A percentile compares a stretch with the other conserved stretches of the same genome.
phyloP scores from a whole-genome alignment of 2,888 invertebrate genomes.

The Pachydiplax longipennis region DNA sequence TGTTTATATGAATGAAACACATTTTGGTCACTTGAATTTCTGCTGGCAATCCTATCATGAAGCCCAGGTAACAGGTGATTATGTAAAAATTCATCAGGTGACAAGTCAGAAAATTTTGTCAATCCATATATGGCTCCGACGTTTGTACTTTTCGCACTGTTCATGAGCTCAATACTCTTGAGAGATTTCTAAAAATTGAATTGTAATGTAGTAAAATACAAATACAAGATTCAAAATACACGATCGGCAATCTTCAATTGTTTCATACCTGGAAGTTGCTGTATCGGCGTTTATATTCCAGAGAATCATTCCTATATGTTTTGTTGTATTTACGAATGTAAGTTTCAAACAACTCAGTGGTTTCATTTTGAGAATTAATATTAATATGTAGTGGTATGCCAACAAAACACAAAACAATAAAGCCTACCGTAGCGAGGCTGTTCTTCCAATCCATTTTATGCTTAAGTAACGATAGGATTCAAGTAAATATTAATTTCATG shows the following conservation, averaged over 20 bases:
- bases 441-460: slow-evolving; percentile 57
- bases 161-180: slow-evolving; percentile 62
- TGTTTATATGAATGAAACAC: slow-evolving; percentile 27
- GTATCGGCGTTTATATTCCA: slow-evolving; percentile 63
- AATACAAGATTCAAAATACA: slow-evolving; percentile 5
- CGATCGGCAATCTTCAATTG: slow-evolving; percentile 46
- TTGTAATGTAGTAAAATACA: slow-evolving; percentile 45
- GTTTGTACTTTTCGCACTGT: slow-evolving; percentile 59
- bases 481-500: not conserved
- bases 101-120: slow-evolving; percentile 70
- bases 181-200: slow-evolving; percentile 62
- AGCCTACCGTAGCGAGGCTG: slow-evolving; percentile 55
- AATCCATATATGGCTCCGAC: slow-evolving; percentile 67
- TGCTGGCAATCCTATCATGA: slow-evolving; percentile 49
- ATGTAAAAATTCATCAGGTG: slow-evolving; percentile 66
- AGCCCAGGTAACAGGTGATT: slow-evolving; percentile 59
- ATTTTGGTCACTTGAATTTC: not conserved
- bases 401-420: slow-evolving; percentile 60
- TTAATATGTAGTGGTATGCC: slow-evolving; percentile 61
- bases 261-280: slow-evolving; percentile 65
- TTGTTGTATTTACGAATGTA: slow-evolving; percentile 66
- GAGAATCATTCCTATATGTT: slow-evolving; percentile 62
- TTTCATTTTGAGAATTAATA: slow-evolving; percentile 55
- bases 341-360: slow-evolving; percentile 60
- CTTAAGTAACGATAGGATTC: not conserved